Percentiles rank a stretch among this genome's conserved stretches.
Evolutionary conservation across 2,888 invertebrate species (phyloP).

Genomic region (Tetrapedia diversipes): DNA sequence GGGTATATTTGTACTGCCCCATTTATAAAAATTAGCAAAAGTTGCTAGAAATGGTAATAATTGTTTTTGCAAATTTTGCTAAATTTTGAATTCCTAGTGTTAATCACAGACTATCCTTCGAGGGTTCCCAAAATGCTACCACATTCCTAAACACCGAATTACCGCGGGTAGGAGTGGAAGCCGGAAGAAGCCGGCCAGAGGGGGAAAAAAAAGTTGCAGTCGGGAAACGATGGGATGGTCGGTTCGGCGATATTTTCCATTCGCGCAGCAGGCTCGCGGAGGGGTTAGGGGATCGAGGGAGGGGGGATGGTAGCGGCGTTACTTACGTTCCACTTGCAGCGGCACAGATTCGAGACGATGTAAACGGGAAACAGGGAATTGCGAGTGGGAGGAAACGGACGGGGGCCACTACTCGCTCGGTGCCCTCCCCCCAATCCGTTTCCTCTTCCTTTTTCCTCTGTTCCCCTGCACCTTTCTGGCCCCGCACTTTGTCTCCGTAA

Average conservation of each 20-base stretch:
- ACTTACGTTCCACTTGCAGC: constrained; percentile 50
- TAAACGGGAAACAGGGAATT: constrained; percentile 61
- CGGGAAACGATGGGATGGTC: background rate
- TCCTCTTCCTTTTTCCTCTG: constrained; percentile 53
- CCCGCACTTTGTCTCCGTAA: constrained; percentile 67
- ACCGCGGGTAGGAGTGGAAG: too few relatives aligned
- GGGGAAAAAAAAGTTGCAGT: background rate
- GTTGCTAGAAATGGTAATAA: too few relatives aligned
- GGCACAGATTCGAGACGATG: constrained; percentile 55
- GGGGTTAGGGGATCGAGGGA: too few relatives aligned
- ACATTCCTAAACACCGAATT: too few relatives aligned
- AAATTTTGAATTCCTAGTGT: too few relatives aligned
- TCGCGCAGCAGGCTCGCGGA: constrained; percentile 22
- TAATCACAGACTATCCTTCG: too few relatives aligned
- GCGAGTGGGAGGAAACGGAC: constrained; percentile 60
- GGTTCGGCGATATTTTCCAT: constrained; percentile 50
- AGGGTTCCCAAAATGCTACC: too few relatives aligned
- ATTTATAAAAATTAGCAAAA: too few relatives aligned
- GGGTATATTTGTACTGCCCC: too few relatives aligned
- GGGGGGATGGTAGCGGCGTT: too few relatives aligned
- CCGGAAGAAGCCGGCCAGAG: background rate
- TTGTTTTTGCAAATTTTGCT: too few relatives aligned
- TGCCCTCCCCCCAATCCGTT: constrained; percentile 42
- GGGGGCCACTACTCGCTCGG: constrained; percentile 44
- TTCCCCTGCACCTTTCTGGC: constrained; percentile 53